Evolutionary conservation across 2,113 vertebrate genomes (phyloP).

Genomic region (Aegithalos caudatus): DNA sequence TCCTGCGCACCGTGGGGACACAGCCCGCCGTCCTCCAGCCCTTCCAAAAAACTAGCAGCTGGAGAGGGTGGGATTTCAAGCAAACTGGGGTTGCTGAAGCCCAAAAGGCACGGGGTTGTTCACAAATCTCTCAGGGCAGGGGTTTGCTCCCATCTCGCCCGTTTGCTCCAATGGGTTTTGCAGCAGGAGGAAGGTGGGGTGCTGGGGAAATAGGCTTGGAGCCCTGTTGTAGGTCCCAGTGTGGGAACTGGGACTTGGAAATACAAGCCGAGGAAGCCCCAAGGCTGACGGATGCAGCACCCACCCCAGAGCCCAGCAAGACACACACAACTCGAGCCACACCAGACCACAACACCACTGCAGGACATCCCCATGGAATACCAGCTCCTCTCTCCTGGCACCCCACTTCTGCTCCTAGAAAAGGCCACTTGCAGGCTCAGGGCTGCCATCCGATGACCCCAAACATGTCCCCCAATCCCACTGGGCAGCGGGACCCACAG

Average conservation of each 20-base stretch:
- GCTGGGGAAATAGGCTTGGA: neutral
- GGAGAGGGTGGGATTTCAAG: neutral
- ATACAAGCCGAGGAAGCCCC: neutral
- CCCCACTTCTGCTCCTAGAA: neutral
- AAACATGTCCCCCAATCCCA: rapidly evolving
- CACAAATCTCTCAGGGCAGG: neutral
- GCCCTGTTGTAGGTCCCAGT: rapidly evolving
- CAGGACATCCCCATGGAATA: rapidly evolving
- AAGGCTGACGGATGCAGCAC: neutral
- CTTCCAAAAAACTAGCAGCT: neutral
- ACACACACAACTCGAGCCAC: neutral
- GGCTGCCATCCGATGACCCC: neutral
- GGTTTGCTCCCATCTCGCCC: neutral
- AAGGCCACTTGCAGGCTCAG: neutral
- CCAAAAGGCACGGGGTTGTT: neutral
- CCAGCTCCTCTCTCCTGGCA: neutral
- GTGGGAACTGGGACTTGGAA: neutral
- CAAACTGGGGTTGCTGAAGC: neutral
- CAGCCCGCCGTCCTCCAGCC: neutral
- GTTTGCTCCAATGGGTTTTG: neutral
- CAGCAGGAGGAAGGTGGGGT: neutral
- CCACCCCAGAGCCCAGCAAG: neutral
- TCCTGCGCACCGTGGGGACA: neutral
- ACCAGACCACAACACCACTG: rapidly evolving
- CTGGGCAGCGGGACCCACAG: neutral